Conservation (phyloP, 2,888 invertebrate species). For the Cenopis cana region DNA sequence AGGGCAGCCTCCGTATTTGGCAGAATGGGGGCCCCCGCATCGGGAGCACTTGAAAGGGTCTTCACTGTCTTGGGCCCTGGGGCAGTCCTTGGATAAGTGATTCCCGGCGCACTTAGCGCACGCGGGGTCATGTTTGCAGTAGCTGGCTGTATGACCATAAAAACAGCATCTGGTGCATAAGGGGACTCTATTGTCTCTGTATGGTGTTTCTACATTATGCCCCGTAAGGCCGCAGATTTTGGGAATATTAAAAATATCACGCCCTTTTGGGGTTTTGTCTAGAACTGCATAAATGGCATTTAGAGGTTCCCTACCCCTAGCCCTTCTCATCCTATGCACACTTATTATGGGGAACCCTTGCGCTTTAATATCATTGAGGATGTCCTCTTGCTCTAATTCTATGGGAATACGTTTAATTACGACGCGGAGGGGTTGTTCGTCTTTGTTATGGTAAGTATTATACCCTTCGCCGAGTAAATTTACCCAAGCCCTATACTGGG, state of each 20-base stretch:
- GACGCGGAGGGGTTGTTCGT: background rate
- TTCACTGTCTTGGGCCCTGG: background rate
- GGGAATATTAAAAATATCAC: background rate
- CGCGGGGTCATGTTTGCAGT: too few relatives aligned
- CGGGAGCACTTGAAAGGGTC: background rate
- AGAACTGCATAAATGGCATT: too few relatives aligned
- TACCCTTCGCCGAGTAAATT: background rate
- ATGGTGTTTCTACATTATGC: background rate
- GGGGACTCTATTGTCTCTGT: background rate
- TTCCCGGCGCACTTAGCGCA: too few relatives aligned
- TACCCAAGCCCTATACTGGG: background rate
- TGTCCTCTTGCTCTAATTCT: background rate
- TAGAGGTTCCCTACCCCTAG: background rate
- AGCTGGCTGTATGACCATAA: background rate
- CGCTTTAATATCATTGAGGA: accelerated
- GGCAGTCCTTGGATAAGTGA: background rate
- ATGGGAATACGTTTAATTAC: background rate
- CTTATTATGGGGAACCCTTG: background rate
- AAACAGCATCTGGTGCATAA: background rate
- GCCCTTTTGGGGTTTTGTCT: background rate
- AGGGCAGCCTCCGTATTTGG: background rate
- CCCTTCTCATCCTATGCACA: background rate
- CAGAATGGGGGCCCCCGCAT: background rate
- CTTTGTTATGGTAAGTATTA: background rate
- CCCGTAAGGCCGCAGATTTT: background rate